phyloP scores from a whole-genome alignment of 2,888 invertebrate genomes.

The Habrosyne pyritoides region DNA sequence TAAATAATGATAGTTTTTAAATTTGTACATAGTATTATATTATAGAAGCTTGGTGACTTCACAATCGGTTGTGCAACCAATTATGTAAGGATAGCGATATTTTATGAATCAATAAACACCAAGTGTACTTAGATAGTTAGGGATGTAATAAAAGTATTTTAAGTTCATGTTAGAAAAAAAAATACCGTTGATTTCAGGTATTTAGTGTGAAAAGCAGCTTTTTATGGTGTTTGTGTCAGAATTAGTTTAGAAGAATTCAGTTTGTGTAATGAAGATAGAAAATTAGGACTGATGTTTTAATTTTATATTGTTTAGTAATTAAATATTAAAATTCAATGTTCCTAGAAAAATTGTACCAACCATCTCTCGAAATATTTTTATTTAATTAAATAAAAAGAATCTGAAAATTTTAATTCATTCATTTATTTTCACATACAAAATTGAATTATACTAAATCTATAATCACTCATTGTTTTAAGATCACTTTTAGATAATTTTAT shows the following conservation, averaged over 20 bases:
- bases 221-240: slow-evolving; percentile 2
- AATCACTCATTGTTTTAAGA: slow-evolving; percentile 3
- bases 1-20: slow-evolving; percentile 17
- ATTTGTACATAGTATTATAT: slow-evolving; percentile 33
- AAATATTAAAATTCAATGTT: neutral
- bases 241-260: too few relatives aligned
- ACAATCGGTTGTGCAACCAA: neutral
- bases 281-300: slow-evolving; percentile 32
- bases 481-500: slow-evolving; percentile 2
- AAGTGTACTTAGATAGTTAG: slow-evolving; percentile 1
- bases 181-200: too few relatives aligned
- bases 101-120: neutral
- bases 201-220: neutral
- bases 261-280: slow-evolving; percentile 24
- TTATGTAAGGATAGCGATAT: neutral
- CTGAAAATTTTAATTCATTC: slow-evolving; percentile 9
- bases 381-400: neutral
- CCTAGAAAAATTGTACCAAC: neutral
- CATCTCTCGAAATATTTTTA: neutral
- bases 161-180: neutral
- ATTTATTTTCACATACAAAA: slow-evolving; percentile 17
- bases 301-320: slow-evolving; percentile 11
- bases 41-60: slow-evolving; percentile 7
- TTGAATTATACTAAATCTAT: slow-evolving; percentile 3
- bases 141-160: neutral